Evolutionary conservation across 2,113 vertebrate genomes (phyloP), one percentile per base, ranked within the genome.

Genomic region (Sorex fumeus): DNA sequence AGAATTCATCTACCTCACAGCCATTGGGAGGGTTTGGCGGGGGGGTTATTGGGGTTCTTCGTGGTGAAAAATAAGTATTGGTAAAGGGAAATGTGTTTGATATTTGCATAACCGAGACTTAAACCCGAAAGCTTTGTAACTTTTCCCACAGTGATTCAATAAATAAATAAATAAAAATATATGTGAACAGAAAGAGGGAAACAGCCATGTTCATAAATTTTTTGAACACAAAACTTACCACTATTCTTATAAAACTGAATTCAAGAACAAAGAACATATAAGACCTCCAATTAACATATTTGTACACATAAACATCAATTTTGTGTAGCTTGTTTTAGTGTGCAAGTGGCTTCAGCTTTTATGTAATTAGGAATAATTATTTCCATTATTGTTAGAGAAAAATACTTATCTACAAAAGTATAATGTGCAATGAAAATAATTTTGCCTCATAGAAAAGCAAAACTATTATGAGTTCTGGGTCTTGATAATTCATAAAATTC

Each of bases 211-310:
- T 91, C 62, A 45, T 70, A 15, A 75, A 47, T 88, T 74, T 90
- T 66, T 75, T 69, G 47, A 15, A 90, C 62, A 18, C 7, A 78
- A 18, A 3, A 91, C 57, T 87, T 81, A 81, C n/a, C 34, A 77
- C 10, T 70, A 88, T 45, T 28, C 25, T 80, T 93, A 87, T 62
- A 93, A 90, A 70, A 91, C 7, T 19, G 69, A 87, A 81, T 40
- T 85, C 47, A 50, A 50, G 47, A 50, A 50, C 47, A 28, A 93
- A 90, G 71, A 83, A 40, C 28, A 87, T 11, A 13, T 13, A 21
- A 67, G 28, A 64, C 30, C 75, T 40, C 5, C 15, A 75, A 0
- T 50, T 90, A 76, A 13, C 16, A 43, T 43, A 32, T 32, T 16
- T 16, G 16, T 36, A 60, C 4, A 28, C 62, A 66, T 3, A 30